Evolutionary conservation across 2,113 vertebrate genomes (phyloP), one percentile per base, ranked within the genome.

Genomic region (Sapajus apella): DNA sequence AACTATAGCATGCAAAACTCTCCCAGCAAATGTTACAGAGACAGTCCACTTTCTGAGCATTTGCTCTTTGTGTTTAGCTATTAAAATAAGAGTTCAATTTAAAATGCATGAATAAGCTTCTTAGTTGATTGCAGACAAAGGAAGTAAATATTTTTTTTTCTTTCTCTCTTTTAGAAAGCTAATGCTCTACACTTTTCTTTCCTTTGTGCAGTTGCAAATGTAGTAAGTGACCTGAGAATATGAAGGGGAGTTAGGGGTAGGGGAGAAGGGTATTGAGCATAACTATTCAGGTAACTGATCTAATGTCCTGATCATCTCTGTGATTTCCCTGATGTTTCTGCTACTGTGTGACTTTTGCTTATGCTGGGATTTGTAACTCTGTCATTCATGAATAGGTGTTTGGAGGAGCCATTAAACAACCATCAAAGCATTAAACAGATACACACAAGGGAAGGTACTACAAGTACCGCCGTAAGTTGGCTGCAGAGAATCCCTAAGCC

Each of bases 21-120:
- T 75, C 72, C 90, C 76, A 92, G 87, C 50, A 94, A 86, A 92
- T 90, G 87, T 90, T 92, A 79, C 55, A 85, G 82, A 95, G 37
- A 73, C 30, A 61, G 83, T 56, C 87, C 52, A 37, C 87, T 93
- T 58, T 80, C 90, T 1, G 0, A 84, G 40, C 90, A 76, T 97
- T 97, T 95, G 83, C 72, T 96, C 73, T 96, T 79, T 90, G 80
- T 90, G 76, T 97, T 93, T 95, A 52, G 90, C 90, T 97, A 73
- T 96, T 97, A 97, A 95, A 97, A 96, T 97, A 77, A 88, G 45
- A 25, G 72, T 82, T 96, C 96, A 94, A 97, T 97, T 97, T 97
- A 86, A 96, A 97, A 97, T 90, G 87, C 92, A 87, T 81, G 85
- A 92, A 82, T 98, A 86, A 95, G 45, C 75, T 94, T 94, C 95